Evolutionary conservation across 1,140 invertebrate genomes (phyloP), one percentile per base, ranked within the genome.

Genomic region (Lucilia cuprina): DNA sequence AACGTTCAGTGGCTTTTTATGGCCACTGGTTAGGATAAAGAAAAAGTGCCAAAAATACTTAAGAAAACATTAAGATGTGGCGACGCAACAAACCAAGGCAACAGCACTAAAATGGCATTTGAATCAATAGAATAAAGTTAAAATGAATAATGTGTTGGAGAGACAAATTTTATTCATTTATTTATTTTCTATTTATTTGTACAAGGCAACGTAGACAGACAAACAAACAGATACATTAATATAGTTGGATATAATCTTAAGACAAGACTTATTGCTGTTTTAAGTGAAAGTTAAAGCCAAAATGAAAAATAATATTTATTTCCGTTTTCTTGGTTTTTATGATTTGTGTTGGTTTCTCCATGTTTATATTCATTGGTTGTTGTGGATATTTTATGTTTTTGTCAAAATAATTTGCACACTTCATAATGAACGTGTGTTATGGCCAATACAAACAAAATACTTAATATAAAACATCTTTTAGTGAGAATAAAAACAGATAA

Each of bases 331-430:
- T 41, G 41, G 41, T 8, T 5, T 41, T 41, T 10, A 41, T 7
- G 41, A 10, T 41, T 41, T 5, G 41, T 41, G 41, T 41, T 5
- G 10, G 5, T 41, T 41, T 41, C 10, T 7, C 41, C 5, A 41
- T 41, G 5, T 0, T 41, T 5, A 10, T 41, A 12, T 55, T 55
- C 50, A 10, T 2, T 49, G 9, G 49, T 49, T 49, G 9, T 49
- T 49, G 13, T 9, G 9, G 49, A 49, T 55, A 0, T 55, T 55
- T 5, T 8, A 41, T 55, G 25, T 55, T 77, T 77, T 75, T 25
- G 13, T 17, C 74, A 77, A 77, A 77, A 77, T 41, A 41, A 77
- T 35, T 77, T 77, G 34, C 74, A 19, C 74, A 77, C 74, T 77
- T 77, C 74, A 77, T 47, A 77, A 77, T 19, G 35, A 77, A 77